Base-by-base conservation (phyloP, 2,888 invertebrate genomes). In the Aporophyla nigra region DNA sequence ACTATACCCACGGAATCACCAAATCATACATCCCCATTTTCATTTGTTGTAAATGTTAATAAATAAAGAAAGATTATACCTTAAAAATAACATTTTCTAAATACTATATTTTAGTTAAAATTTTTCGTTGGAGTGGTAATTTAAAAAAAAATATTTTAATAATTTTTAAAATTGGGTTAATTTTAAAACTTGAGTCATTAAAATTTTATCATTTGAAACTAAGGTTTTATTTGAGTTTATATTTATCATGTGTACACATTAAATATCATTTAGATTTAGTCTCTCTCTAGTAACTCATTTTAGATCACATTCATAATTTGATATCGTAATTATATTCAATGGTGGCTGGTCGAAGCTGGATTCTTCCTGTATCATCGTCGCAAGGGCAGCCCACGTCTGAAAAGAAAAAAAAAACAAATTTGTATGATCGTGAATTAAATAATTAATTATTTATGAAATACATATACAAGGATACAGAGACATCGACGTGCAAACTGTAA, bases 1-100 rank as follows among this genome's bases (percentile, higher is more conserved):
- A 90, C 91, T 90, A 94, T 90, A 93, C 78, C 87, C 88, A 89
- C 78, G 78, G 78, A 92, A 87, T 77, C 74, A 71, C 84, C 84
- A 74, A 75, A 59, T 9, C 88, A 85, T 84, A 46, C 90, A 88
- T 88, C 91, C 61, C 54, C 91, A 83, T 78, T 51, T 89, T 92
- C 69, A 66, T 81, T 53, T 76, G 81, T 87, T 90, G 89, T 86
- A 85, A 88, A 86, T 73, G 65, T 69, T 75, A 86, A 80, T 71
- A 81, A 74, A 86, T 70, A 76, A 68, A 40, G 53, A 56, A 70
- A 76, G 10, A 74, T 70, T 84, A 80, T 1, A 49, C 71, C 21
- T 4, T 33, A 46, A 54, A 71, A 21, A 24, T 1, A 10, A 19
- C 0, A 19, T 21, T 46, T 14, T 53, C 19, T 40, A 24, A 12